Evolutionary conservation across 2,888 invertebrate species (phyloP).

Genomic region (Hartigia nigra): DNA sequence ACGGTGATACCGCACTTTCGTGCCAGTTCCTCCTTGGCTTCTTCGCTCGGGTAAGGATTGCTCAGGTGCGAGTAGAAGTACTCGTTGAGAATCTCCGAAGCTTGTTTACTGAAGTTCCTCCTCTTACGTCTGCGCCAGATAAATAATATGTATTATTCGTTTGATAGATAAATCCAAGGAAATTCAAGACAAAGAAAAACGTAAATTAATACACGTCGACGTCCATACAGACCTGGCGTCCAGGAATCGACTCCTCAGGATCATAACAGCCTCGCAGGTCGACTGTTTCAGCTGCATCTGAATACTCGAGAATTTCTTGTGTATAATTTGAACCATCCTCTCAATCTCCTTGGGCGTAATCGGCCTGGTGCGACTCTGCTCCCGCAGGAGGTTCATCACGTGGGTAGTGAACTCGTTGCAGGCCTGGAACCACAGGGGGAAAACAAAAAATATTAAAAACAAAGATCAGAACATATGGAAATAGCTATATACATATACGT

Average conservation of each 20-base stretch:
- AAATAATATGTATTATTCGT: background rate
- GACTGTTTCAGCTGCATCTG: conserved; percentile 99
- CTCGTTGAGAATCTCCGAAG: conserved; percentile 98
- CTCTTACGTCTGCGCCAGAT: conserved; percentile 78
- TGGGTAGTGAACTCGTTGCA: conserved; percentile 99
- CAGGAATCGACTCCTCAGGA: conserved; percentile 85
- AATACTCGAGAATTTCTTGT: conserved; percentile 97
- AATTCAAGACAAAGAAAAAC: background rate
- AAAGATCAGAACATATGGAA: background rate
- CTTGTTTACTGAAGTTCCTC: conserved; percentile 99
- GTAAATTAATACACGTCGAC: background rate
- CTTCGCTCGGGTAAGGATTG: conserved; percentile 99
- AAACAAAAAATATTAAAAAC: background rate
- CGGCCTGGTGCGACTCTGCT: conserved; percentile 96
- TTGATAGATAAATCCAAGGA: background rate
- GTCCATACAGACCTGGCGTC: conserved; percentile 71
- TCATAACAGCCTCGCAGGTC: conserved; percentile 99
- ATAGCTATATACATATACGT: background rate
- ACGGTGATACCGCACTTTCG: conserved; percentile 99
- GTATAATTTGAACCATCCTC: conserved; percentile 98
- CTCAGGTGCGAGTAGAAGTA: conserved; percentile 99
- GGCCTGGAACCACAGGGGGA: conserved; percentile 71
- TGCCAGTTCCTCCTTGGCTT: conserved; percentile 99
- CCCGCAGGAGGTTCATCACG: conserved; percentile 96
- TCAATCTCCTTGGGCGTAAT: conserved; percentile 99